Evolutionary conservation across 2,888 invertebrate species (phyloP), one percentile per base, ranked within the genome.

Genomic region (Steinernema carpocapsae): DNA sequence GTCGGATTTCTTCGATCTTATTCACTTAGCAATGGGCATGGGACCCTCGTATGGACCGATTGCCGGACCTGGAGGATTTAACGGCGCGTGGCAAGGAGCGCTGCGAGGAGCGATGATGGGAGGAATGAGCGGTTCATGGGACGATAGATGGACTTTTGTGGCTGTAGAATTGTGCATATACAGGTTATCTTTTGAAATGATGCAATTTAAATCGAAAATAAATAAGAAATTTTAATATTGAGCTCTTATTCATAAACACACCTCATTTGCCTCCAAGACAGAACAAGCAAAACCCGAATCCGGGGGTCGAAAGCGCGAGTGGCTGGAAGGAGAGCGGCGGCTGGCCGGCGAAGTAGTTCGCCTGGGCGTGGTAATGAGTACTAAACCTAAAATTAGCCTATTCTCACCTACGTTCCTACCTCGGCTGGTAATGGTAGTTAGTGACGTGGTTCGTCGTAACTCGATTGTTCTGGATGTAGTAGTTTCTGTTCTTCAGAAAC

Each of bases 11-110:
- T 3, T 56, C 56, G 56, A 56, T 10, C 12, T 26, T 12, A 19
- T 6, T 24, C 56, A 26, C 56, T 26, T 56, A 56, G 56, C 56
- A 10, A 56, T 56, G 56, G 56, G 56, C 3, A 56, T 56, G 56
- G 56, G 26, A 19, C 56, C 56, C 26, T 56, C 56, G 14, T 56
- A 24, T 26, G 56, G 56, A 3, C 24, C 56, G 51, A 51, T 51
- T 10, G 51, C 51, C 12, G 51, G 51, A 2, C 56, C 56, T 6
- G 56, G 24, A 6, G 56, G 56, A 14, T 56, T 56, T 26, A 56
- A 56, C 56, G 56, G 56, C 3, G 56, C 26, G 6, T 26, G 22
- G n/a, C 56, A 56, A 17, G 56, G 56, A 22, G 56, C 56, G 6
- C 22, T 56, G 12, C 56, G 56, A 6, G 56, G 56, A 56, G 56